These are phyloP conservation scores for Craniophora ligustri DNA, from an alignment of 2,888 invertebrate species.

Conservation along the genomic window DNA sequence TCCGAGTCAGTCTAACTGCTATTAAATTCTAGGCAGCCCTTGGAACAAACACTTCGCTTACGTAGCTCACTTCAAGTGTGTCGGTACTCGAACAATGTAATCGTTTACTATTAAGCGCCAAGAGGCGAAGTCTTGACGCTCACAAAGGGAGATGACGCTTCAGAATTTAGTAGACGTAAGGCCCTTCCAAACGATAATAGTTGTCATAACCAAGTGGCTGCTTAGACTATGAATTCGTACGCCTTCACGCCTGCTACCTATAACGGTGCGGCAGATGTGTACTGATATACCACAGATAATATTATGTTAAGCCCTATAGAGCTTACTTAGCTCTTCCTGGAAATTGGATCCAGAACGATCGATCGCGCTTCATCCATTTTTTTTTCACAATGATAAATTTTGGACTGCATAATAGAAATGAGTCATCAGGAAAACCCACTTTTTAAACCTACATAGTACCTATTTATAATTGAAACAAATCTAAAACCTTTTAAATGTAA, in stretches of 20 bases:
- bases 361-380: too few species aligned
- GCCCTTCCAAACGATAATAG: neutral
- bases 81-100: conserved; percentile 34
- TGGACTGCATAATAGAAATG: too few species aligned
- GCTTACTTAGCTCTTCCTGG: too few species aligned
- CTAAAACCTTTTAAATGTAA: neutral
- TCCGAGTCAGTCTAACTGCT: conserved; percentile 1
- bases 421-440: too few species aligned
- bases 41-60: conserved; percentile 32
- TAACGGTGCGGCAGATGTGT: too few species aligned
- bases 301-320: too few species aligned
- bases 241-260: too few species aligned
- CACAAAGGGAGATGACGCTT: conserved; percentile 9
- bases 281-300: too few species aligned
- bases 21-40: conserved; percentile 12
- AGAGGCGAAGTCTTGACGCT: conserved; percentile 6
- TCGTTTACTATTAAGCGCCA: conserved; percentile 27
- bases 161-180: neutral
- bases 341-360: too few species aligned
- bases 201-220: neutral
- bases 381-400: too few species aligned
- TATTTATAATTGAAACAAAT: neutral
- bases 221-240: too few species aligned
- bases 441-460: too few species aligned
- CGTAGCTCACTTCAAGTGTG: conserved; percentile 21